phyloP scores from a whole-genome alignment of 2,113 vertebrate species.

The Jaculus jaculus region DNA sequence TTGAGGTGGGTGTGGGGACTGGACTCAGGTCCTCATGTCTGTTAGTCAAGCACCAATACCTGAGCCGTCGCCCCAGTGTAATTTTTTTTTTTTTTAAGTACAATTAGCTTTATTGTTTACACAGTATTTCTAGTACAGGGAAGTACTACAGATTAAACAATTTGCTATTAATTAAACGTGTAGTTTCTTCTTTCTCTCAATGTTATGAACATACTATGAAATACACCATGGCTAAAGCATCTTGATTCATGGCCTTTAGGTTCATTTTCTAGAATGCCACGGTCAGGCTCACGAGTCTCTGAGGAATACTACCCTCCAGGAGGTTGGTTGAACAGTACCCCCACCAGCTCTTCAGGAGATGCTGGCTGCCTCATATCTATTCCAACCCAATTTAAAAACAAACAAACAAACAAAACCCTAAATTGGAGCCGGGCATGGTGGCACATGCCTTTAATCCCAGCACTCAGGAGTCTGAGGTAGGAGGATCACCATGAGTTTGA shows the following conservation, averaged over 20 bases:
- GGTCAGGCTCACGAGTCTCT: background rate
- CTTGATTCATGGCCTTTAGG: background rate
- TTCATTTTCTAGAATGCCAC: background rate
- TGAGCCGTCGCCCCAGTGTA: background rate
- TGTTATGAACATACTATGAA: background rate
- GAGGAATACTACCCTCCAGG: background rate
- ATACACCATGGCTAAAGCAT: background rate
- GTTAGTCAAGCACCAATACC: background rate
- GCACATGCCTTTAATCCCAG: too few relatives aligned
- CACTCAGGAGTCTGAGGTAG: too few relatives aligned
- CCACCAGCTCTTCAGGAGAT: background rate
- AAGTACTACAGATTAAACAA: background rate
- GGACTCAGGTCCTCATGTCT: background rate
- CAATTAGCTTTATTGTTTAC: background rate
- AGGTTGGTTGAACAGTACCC: rapidly evolving
- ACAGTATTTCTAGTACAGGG: background rate
- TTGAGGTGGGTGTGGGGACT: too few relatives aligned
- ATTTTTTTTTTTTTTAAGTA: background rate
- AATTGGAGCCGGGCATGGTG: too few relatives aligned
- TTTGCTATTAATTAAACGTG: background rate
- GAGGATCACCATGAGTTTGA: too few relatives aligned
- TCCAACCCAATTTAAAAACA: background rate
- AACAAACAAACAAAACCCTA: too few relatives aligned
- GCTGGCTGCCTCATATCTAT: background rate
- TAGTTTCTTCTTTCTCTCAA: background rate